Base-by-base conservation (phyloP, 2,888 invertebrate genomes). In the Palloptera scutellata region DNA sequence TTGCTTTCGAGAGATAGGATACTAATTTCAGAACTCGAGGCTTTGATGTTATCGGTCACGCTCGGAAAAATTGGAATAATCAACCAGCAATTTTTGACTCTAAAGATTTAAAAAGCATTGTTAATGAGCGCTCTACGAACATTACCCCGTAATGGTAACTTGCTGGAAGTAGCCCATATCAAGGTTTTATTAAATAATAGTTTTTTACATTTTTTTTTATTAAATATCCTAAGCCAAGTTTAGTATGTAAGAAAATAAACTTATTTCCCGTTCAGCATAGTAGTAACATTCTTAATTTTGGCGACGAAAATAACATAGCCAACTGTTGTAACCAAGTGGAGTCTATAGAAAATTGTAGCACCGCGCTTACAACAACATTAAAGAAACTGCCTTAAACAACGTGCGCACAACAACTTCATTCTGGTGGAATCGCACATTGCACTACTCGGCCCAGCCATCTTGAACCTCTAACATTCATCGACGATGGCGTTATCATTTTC, bases 51-150 rank as follows among this genome's bases (percentile, higher is more conserved):
- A n/a, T n/a, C n/a, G n/a, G n/a, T n/a, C n/a, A n/a, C n/a, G n/a
- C n/a, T n/a, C n/a, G n/a, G n/a, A n/a, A n/a, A n/a, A n/a, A n/a
- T n/a, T n/a, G n/a, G n/a, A n/a, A n/a, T n/a, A n/a, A n/a, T n/a
- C n/a, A n/a, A n/a, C n/a, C n/a, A n/a, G n/a, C n/a, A n/a, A n/a
- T n/a, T n/a, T n/a, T n/a, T n/a, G n/a, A n/a, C n/a, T n/a, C n/a
- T n/a, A n/a, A n/a, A 60, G 59, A 59, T 59, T 19, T 63, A 62
- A 61, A 68, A 65, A 41, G 53, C 53, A 61, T 66, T 13, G 51
- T 40, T 2, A 20, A n/a, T n/a, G n/a, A n/a, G n/a, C n/a, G n/a
- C n/a, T n/a, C n/a, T n/a, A n/a, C n/a, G n/a, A n/a, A n/a, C n/a
- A n/a, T n/a, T n/a, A n/a, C n/a, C n/a, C n/a, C n/a, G n/a, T n/a